Evolutionary conservation across 2,113 vertebrate species (phyloP).

Genomic region (Piaya cayana): DNA sequence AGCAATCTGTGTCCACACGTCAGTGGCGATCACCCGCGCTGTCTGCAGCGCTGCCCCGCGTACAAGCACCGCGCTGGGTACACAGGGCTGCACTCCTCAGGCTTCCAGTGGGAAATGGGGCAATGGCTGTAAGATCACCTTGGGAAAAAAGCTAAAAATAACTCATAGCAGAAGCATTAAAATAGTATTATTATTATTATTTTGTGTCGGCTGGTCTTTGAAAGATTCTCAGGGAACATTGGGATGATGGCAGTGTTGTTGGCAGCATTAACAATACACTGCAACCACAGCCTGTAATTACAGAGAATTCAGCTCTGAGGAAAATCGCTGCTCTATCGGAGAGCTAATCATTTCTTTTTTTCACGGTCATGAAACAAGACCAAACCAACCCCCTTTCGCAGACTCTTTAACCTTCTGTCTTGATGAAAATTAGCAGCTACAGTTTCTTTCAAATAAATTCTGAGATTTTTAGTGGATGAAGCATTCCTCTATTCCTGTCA

Average conservation of each 20-base stretch:
- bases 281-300: neutral
- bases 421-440: conserved; percentile 34
- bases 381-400: neutral
- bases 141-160: neutral
- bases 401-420: conserved; percentile 9
- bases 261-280: neutral
- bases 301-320: neutral
- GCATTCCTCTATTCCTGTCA: conserved; percentile 9
- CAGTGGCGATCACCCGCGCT: rapidly evolving
- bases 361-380: neutral
- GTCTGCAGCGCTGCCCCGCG: rapidly evolving
- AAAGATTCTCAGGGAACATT: neutral
- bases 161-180: neutral
- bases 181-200: rapidly evolving
- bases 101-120: rapidly evolving
- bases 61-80: rapidly evolving
- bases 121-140: neutral
- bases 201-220: neutral
- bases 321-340: neutral
- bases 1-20: rapidly evolving
- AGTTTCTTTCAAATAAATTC: neutral
- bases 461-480: neutral
- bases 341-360: neutral
- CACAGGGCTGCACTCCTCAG: rapidly evolving
- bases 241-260: neutral